Evolutionary conservation across 2,113 vertebrate species (phyloP).

Genomic region (Larimichthys polyactis): DNA sequence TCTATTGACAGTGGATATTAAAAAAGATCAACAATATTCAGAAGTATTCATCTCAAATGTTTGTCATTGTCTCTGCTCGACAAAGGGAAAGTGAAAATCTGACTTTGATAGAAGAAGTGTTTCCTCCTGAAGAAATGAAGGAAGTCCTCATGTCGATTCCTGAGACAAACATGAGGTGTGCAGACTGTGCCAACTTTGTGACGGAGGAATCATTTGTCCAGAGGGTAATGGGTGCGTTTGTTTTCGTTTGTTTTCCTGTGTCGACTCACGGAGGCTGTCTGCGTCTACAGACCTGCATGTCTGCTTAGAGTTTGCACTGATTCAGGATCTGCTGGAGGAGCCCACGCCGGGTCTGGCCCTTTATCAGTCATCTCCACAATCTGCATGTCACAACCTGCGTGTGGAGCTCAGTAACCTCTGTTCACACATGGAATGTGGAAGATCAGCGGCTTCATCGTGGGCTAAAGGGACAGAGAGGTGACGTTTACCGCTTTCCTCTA

Average conservation of each 20-base stretch:
- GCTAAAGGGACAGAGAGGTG: too few relatives aligned
- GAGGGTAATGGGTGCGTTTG: neutral
- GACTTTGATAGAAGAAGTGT: too few relatives aligned
- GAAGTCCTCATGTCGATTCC: too few relatives aligned
- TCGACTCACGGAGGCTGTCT: conserved; percentile 1
- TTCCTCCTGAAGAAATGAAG: too few relatives aligned
- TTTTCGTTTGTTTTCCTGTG: conserved; percentile 9
- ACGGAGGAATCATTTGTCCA: neutral
- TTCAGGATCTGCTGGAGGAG: neutral
- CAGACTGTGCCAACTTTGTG: too few relatives aligned
- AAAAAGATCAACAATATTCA: too few relatives aligned
- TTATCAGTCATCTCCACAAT: neutral
- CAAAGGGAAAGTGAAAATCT: too few relatives aligned
- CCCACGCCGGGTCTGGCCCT: neutral
- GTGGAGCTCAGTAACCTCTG: neutral
- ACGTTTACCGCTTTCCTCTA: too few relatives aligned
- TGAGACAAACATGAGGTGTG: too few relatives aligned
- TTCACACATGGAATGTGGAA: neutral
- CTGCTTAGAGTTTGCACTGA: neutral
- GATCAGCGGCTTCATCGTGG: neutral
- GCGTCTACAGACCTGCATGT: neutral
- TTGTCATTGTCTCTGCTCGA: too few relatives aligned
- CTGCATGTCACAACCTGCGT: neutral
- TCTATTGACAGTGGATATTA: too few relatives aligned
- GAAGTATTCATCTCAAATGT: too few relatives aligned